phyloP scores from a whole-genome alignment of 2,113 vertebrate genomes.

The Pterocles burchelli region DNA sequence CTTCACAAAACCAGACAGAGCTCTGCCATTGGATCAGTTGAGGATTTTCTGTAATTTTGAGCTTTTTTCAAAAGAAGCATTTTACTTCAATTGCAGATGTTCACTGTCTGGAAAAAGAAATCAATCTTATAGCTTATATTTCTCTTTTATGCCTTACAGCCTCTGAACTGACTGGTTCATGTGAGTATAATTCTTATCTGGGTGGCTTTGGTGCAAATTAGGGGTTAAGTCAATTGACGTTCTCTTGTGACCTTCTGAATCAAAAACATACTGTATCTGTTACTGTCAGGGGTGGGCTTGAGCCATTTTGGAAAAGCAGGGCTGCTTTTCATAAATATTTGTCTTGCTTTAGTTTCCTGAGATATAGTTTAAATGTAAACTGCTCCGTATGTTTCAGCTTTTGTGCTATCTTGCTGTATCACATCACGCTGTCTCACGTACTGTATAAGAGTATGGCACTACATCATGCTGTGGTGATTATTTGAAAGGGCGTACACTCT shows the following conservation, averaged over 20 bases:
- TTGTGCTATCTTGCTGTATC: not conserved
- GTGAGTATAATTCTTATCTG: not conserved
- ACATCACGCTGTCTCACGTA: conserved; percentile 38
- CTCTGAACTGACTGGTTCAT: not conserved
- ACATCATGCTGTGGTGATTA: conserved; percentile 35
- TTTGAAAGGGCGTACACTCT: conserved; percentile 66
- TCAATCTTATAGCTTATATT: not conserved
- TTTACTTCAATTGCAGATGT: not conserved
- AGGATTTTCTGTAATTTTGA: not conserved
- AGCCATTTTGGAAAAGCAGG: not conserved
- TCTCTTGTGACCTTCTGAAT: not conserved
- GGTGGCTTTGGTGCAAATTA: not conserved
- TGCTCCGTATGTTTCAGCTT: not conserved
- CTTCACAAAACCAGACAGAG: not conserved
- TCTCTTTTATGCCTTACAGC: not conserved
- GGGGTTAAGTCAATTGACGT: not conserved
- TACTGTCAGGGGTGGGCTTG: not conserved
- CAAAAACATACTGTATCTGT: not conserved
- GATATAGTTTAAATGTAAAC: conserved; percentile 31
- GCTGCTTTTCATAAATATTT: conserved; percentile 48
- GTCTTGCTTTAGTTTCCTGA: conserved; percentile 43
- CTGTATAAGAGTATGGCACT: not conserved
- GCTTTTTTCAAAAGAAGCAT: not conserved
- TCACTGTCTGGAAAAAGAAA: not conserved
- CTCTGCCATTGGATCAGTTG: not conserved